Evolutionary conservation across 2,888 invertebrate genomes (phyloP), one percentile per base, ranked within the genome.

Genomic region (Crematogaster levior): DNA sequence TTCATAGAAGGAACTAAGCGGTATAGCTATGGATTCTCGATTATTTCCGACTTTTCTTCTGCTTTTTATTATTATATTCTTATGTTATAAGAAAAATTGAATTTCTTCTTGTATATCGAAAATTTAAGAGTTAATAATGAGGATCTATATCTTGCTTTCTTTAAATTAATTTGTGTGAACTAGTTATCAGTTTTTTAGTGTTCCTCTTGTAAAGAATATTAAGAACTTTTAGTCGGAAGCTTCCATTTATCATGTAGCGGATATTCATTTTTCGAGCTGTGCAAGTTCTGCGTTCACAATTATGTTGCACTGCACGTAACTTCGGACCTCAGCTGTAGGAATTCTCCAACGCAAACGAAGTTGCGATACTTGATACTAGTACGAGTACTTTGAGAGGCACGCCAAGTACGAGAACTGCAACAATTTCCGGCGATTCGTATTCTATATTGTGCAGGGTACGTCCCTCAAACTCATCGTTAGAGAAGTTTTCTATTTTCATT

Each of bases 341-440:
- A 70, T 79, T 79, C 24, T 34, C 70, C 43, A 70, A 70, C 56
- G 34, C 66, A 53, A 53, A 66, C 68, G 18, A 58, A 79, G 46
- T 79, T 79, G 70, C 77, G 56, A 70, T 68, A 79, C 70, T 79
- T 70, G 70, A 79, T 79, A 79, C 56, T 37, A n/a, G n/a, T n/a
- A 58, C 30, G 30, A 77, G 43, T 24, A 68, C 68, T 68, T 56
- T n/a, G 70, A 68, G 51, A 58, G 56, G 56, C 68, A 46, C 56
- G 70, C 70, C 24, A 79, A 79, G 56, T 79, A 58, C 70, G 34
- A 24, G 43, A 70, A 56, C 70, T 43, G 70, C 24, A 79, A 70
- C 70, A 70, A 79, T 74, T 74, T 74, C 61, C 48, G 61, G 34
- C 46, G 60, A 74, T 79, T 79, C 56, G 46, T 79, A 70, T 70